These are phyloP conservation scores for Scatophagus argus DNA, from an alignment of 2,113 vertebrate genomes.

Conservation along the genomic window DNA sequence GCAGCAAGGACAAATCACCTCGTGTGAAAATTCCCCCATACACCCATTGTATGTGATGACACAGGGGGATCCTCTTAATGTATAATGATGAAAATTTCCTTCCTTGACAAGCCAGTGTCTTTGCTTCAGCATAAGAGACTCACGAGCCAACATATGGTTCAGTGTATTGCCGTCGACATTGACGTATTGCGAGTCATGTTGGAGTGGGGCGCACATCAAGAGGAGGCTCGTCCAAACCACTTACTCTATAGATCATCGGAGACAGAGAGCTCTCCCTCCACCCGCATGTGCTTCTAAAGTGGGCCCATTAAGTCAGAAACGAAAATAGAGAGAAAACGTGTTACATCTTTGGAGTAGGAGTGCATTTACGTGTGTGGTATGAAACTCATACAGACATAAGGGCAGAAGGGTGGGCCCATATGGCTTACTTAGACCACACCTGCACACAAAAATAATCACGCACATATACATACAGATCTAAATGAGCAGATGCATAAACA, in stretches of 20 bases:
- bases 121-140: slow-evolving; percentile 54
- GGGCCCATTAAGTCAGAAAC: slow-evolving; percentile 61
- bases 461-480: slow-evolving; percentile 27
- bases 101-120: slow-evolving; percentile 66
- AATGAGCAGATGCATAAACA: slow-evolving; percentile 22
- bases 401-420: slow-evolving; percentile 53
- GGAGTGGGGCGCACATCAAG: slow-evolving; percentile 70
- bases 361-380: slow-evolving; percentile 58
- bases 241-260: slow-evolving; percentile 77
- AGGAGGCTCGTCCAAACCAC: slow-evolving; percentile 67
- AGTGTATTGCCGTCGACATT: slow-evolving; percentile 74
- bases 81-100: slow-evolving; percentile 75
- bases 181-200: slow-evolving; percentile 73
- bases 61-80: slow-evolving; percentile 65
- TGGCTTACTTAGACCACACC: slow-evolving; percentile 75
- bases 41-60: slow-evolving; percentile 65
- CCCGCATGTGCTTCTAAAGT: slow-evolving; percentile 50
- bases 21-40: slow-evolving; percentile 34
- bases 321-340: slow-evolving; percentile 49
- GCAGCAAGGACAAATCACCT: slow-evolving; percentile 51
- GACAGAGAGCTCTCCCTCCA: slow-evolving; percentile 65
- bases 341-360: slow-evolving; percentile 16
- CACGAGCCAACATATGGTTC: slow-evolving; percentile 78
- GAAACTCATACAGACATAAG: slow-evolving; percentile 59
- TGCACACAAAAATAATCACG: slow-evolving; percentile 45